Percentiles rank a stretch among this genome's conserved stretches.
phyloP scores from a whole-genome alignment of 2,797 vertebrate genomes.

The Pangasius mekongensis region DNA sequence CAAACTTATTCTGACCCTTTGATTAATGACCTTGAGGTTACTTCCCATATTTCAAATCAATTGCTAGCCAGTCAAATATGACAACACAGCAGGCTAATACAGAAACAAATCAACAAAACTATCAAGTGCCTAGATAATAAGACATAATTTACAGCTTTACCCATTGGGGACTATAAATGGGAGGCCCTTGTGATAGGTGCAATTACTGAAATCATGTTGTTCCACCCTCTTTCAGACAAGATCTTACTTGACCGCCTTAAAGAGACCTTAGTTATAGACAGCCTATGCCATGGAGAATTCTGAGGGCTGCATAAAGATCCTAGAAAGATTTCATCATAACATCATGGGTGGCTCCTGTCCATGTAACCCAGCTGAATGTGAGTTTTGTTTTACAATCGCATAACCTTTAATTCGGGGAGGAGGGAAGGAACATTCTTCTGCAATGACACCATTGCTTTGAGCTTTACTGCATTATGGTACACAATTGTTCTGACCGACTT shows the following conservation, averaged over 20 bases:
- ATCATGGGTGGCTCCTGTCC: constrained; percentile 63
- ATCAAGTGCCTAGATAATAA: constrained; percentile 61
- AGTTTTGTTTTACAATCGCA: constrained; percentile 49
- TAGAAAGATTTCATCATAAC: constrained; percentile 61
- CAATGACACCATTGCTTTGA: constrained; percentile 33
- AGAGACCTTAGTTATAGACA: constrained; percentile 58
- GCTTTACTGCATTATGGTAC: constrained; percentile 33
- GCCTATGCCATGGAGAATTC: constrained; percentile 46
- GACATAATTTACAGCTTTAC: constrained; percentile 68
- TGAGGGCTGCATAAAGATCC: constrained; percentile 63
- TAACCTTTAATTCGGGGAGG: constrained; percentile 41
- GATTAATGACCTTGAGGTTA: not conserved
- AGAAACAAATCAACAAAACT: constrained; percentile 66
- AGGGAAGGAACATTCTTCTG: constrained; percentile 34
- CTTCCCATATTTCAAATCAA: constrained; percentile 35
- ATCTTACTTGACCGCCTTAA: constrained; percentile 73
- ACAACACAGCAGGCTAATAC: constrained; percentile 58
- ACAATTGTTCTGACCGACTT: constrained; percentile 31
- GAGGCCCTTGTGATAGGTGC: constrained; percentile 69
- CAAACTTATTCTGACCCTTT: constrained; percentile 1
- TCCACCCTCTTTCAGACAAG: constrained; percentile 75
- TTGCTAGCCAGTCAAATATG: constrained; percentile 39
- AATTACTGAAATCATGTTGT: constrained; percentile 71
- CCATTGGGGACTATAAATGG: constrained; percentile 69
- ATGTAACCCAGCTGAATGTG: constrained; percentile 39